These are phyloP conservation scores for Mormoops blainvillei DNA, from an alignment of 2,113 vertebrate species.

Conservation along the genomic window DNA sequence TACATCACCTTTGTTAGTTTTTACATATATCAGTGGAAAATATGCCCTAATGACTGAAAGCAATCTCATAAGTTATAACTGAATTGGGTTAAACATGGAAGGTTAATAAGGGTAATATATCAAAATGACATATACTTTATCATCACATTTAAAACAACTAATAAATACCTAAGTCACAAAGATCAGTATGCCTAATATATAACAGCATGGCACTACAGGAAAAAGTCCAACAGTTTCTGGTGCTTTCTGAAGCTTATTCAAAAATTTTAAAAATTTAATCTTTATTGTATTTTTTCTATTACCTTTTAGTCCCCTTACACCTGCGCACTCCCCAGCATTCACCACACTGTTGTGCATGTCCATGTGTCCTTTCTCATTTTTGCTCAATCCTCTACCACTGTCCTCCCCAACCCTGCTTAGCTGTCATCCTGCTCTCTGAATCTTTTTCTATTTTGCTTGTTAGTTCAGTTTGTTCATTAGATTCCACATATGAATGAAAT, in stretches of 20 bases:
- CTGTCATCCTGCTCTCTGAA: no score
- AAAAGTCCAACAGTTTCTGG: background rate
- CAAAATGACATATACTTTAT: slow-evolving; percentile 15
- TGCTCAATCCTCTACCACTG: no score
- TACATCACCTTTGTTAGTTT: background rate
- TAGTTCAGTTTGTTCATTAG: no score
- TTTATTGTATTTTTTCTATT: no score
- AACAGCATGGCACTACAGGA: background rate
- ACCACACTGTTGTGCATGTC: no score
- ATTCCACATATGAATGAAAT: no score
- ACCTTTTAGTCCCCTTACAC: no score
- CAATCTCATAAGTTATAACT: background rate
- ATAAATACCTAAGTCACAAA: background rate
- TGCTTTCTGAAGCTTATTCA: background rate
- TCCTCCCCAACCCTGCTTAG: no score
- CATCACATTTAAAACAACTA: background rate
- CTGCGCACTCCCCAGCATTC: no score
- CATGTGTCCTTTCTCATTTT: no score
- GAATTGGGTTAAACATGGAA: background rate
- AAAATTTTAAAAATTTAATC: background rate
- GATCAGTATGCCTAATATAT: background rate
- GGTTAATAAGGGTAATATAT: slow-evolving; percentile 1
- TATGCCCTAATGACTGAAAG: background rate
- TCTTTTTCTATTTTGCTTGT: no score
- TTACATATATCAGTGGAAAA: background rate